A percentile compares a stretch with the other conserved stretches of the same genome.
Evolutionary conservation across 2,113 vertebrate genomes (phyloP).

Genomic region (Mormyrus iriodes): DNA sequence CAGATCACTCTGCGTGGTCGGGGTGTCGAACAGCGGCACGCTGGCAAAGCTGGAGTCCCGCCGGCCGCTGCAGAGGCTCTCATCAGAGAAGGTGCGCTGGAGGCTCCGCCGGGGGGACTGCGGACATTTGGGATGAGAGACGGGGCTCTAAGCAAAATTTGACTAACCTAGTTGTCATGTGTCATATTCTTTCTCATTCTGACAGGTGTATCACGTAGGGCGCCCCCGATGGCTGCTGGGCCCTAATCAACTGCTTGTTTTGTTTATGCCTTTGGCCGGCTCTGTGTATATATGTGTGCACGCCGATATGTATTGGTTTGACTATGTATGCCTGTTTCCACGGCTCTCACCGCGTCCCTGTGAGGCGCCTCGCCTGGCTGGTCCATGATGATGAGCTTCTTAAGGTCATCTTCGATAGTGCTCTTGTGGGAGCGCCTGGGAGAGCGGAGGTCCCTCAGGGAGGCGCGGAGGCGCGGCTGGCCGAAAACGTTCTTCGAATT

Average conservation of each 20-base stretch:
- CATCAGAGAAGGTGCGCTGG: constrained; percentile 82
- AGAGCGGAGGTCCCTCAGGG: constrained; percentile 81
- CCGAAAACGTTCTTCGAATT: constrained; percentile 84
- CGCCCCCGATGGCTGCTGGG: not conserved
- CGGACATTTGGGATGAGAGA: not conserved
- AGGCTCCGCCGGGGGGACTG: constrained; percentile 73
- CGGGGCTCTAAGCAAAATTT: not conserved
- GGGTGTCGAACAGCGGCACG: constrained; percentile 52
- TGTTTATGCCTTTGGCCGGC: not conserved
- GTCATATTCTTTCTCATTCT: not conserved
- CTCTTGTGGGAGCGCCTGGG: constrained; percentile 80
- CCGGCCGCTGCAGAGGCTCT: constrained; percentile 82
- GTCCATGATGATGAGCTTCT: constrained; percentile 91
- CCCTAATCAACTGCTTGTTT: not conserved
- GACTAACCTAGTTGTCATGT: not conserved
- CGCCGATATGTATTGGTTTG: not conserved
- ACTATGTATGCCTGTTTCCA: not conserved
- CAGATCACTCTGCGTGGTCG: constrained; percentile 57
- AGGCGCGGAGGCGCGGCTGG: constrained; percentile 78
- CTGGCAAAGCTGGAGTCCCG: constrained; percentile 68
- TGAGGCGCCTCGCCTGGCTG: constrained; percentile 57
- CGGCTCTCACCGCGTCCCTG: constrained; percentile 56
- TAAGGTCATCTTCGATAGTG: constrained; percentile 84
- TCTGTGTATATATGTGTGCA: not conserved
- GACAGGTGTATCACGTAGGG: not conserved